These are phyloP conservation scores for Mugil cephalus DNA, from an alignment of 2,113 vertebrate species.

Conservation along the genomic window DNA sequence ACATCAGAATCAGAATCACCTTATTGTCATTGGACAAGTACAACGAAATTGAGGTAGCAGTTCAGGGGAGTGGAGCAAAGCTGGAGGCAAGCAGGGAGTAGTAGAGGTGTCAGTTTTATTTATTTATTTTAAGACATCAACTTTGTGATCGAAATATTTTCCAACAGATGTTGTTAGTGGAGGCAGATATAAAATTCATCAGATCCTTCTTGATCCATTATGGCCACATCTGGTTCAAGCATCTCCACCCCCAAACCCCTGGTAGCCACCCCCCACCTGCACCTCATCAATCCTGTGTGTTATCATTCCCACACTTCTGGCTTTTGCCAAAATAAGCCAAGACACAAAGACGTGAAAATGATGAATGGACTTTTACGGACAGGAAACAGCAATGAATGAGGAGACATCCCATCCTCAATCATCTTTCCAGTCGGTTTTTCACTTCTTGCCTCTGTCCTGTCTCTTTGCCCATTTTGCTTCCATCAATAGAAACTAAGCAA, in stretches of 20 bases:
- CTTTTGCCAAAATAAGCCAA: slow-evolving; percentile 81
- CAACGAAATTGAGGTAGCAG: too few species aligned
- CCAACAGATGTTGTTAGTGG: slow-evolving; percentile 44
- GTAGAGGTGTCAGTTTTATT: too few species aligned
- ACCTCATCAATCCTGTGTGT: slow-evolving; percentile 85
- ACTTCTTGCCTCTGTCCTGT: slow-evolving; percentile 70
- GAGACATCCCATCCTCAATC: slow-evolving; percentile 77
- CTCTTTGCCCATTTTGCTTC: slow-evolving; percentile 51
- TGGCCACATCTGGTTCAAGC: slow-evolving; percentile 85
- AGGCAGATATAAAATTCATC: slow-evolving; percentile 76
- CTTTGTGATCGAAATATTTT: slow-evolving; percentile 41
- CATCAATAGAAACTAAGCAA: slow-evolving; percentile 44
- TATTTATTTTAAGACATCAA: too few species aligned
- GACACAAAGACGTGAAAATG: slow-evolving; percentile 82
- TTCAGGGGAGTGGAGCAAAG: too few species aligned
- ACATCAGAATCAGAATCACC: too few species aligned
- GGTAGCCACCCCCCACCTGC: slow-evolving; percentile 71
- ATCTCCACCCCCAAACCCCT: slow-evolving; percentile 76
- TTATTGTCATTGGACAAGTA: too few species aligned
- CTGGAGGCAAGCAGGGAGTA: too few species aligned
- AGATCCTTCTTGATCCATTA: slow-evolving; percentile 52
- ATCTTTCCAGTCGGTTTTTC: slow-evolving; percentile 77
- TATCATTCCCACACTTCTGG: slow-evolving; percentile 80
- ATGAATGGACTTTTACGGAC: slow-evolving; percentile 84
- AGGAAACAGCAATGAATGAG: slow-evolving; percentile 77